Evolutionary conservation across 53 echinoderm and acorn worm genomes (phyloP).

Genomic region (Crossaster papposus): DNA sequence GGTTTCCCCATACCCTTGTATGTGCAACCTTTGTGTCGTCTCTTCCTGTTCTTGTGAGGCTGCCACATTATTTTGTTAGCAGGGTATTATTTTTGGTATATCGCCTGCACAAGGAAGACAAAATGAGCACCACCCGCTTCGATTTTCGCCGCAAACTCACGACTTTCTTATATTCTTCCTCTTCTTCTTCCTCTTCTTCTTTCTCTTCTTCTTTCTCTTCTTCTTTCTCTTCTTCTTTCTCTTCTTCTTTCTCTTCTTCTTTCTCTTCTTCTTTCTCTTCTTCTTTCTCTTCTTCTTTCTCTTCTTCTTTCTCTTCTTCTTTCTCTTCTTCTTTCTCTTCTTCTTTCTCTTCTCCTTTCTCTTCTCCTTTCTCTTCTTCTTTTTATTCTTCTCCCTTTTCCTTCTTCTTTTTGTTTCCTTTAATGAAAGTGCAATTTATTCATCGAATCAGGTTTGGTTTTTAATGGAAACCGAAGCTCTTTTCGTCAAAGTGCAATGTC

Average conservation of each 20-base stretch:
- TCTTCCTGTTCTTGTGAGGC: slow-evolving; percentile 1
- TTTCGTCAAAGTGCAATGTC: neutral
- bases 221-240: neutral
- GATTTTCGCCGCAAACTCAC: neutral
- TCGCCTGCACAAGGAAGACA: neutral
- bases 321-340: neutral
- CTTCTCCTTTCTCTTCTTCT: neutral
- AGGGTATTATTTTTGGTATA: neutral
- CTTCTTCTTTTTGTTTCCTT: neutral
- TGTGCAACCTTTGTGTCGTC: neutral
- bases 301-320: neutral
- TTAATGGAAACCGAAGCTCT: neutral
- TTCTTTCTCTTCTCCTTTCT: neutral
- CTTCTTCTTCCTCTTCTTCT: neutral
- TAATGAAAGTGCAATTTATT: neutral
- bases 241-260: neutral
- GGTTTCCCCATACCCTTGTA: neutral
- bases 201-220: neutral
- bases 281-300: neutral
- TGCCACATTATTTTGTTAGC: neutral
- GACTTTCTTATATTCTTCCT: neutral
- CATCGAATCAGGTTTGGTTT: neutral
- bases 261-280: neutral
- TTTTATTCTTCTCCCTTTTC: neutral
- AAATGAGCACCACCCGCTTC: neutral